A percentile compares a stretch with the other conserved stretches of the same genome.
Conservation (phyloP, 2,113 vertebrate species). For the Acanthochromis polyacanthus region DNA sequence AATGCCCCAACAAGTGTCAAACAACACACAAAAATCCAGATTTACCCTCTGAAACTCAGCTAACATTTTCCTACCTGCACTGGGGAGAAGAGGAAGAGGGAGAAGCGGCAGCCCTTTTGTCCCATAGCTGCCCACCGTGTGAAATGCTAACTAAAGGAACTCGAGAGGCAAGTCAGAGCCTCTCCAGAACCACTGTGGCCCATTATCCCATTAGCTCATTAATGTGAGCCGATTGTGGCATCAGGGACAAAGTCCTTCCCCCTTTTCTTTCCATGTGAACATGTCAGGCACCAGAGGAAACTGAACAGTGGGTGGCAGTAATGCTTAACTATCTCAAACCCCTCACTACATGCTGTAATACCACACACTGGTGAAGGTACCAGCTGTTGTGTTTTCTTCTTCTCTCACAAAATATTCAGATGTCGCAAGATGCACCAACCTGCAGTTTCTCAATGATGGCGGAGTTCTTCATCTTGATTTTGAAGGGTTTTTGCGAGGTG, state of each 20-base stretch:
- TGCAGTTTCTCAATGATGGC: conserved; percentile 83
- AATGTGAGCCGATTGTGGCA: conserved; percentile 72
- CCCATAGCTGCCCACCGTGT: conserved; percentile 79
- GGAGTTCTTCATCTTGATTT: conserved; percentile 78
- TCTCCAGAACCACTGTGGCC: conserved; percentile 46
- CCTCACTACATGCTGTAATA: background rate
- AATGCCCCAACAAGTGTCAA: background rate
- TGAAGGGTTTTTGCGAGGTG: conserved; percentile 61
- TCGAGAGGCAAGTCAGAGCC: conserved; percentile 37
- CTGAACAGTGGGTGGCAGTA: conserved; percentile 71
- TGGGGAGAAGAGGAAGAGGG: conserved; percentile 82
- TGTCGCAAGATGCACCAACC: conserved; percentile 60
- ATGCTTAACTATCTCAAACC: conserved; percentile 11
- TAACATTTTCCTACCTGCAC: conserved; percentile 78
- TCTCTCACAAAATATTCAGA: background rate
- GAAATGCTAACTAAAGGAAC: conserved; percentile 39
- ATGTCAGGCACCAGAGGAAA: background rate
- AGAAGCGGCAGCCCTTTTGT: conserved; percentile 84
- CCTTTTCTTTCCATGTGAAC: conserved; percentile 9
- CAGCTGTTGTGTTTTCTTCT: background rate
- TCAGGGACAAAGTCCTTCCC: conserved; percentile 33
- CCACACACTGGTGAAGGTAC: background rate
- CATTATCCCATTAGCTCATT: conserved; percentile 78
- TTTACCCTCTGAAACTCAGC: background rate
- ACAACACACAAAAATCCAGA: too few relatives aligned